Evolutionary conservation across 2,888 invertebrate species (phyloP), one percentile per base, ranked within the genome.

Genomic region (Adelphocoris suturalis): DNA sequence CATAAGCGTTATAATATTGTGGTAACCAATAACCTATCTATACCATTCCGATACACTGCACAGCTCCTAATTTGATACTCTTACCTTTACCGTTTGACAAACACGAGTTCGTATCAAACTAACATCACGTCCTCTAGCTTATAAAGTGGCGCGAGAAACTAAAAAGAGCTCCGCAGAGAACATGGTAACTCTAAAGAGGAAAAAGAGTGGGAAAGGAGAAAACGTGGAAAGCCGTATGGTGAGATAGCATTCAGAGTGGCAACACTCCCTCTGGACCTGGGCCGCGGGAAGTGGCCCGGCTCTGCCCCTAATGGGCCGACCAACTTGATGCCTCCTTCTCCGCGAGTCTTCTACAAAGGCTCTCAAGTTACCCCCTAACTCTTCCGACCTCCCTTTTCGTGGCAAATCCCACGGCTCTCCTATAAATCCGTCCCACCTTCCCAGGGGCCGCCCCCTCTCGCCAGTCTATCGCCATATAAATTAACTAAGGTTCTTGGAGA

Each of bases 391-490:
- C 61, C 23, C 81, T 80, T 88, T 55, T 88, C 80, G 52, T 52
- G 37, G 80, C 88, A 88, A 78, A 78, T 88, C 88, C 88, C 88
- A 80, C 57, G 23, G 81, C 78, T 88, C 80, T 78, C 88, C 88
- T 81, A 80, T 88, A 88, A 88, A 78, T 88, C 88, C 88, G 75
- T 78, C 80, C 52, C 88, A 48, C 48, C 55, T 19, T 68, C 68
- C 68, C 57, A 57, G 57, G 57, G 57, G 57, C 76, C 87, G 14
- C 46, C n/a, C 7, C 47, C 55, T 78, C 80, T 82, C 23, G 52
- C 23, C 55, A 23, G 48, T 78, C 47, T 46, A 78, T 78, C 78
- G 78, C 78, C 47, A 78, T 78, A 78, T 78, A 78, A 78, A 78
- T 78, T 78, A 78, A 78, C 78, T 76, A 78, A 78, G 78, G 47